Base-by-base conservation (phyloP, 2,113 vertebrate species). In the Siphamia tubifer region DNA sequence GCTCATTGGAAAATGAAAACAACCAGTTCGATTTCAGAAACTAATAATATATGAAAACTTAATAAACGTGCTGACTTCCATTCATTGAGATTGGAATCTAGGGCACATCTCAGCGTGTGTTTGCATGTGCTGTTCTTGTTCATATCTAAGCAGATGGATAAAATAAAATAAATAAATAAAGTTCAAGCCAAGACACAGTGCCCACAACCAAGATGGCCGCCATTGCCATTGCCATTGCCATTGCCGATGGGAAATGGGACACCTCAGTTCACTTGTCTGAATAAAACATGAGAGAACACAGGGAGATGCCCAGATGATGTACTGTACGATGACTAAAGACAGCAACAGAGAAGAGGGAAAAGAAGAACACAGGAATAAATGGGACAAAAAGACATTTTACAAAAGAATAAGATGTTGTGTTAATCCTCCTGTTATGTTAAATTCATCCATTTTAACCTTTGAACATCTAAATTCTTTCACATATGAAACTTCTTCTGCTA, bases 251-350 rank as follows among this genome's bases (percentile, higher is more conserved):
- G 74, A 86, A 86, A 86, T 4, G 42, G 32, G 82, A 88, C 65
- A 81, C 84, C 65, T 60, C 17, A 0, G 21, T 63, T 16, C 24
- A 43, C 34, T 57, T 27, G 34, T 2, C 24, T 83, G 79, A 86
- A 88, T 88, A 72, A 86, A 84, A 75, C 44, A 85, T 85, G 78
- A 87, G 56, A 4, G 10, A 16, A 31, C 21, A 30, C 11, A 47
- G 10, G 12, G 1, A 5, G 38, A n/a, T n/a, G n/a, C n/a, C n/a
- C n/a, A n/a, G n/a, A n/a, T n/a, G n/a, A n/a, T n/a, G n/a, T n/a
- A n/a, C n/a, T n/a, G n/a, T n/a, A n/a, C n/a, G n/a, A 38, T 45
- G 13, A 17, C 8, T 12, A 31, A 5, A n/a, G 24, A 15, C 16
- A 28, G 10, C 28, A 27, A 3, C 35, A 66, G 47, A 44, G 6